These are phyloP conservation scores for Paraescarpia echinospica DNA, from an alignment of 1,140 invertebrate genomes.

Conservation along the genomic window DNA sequence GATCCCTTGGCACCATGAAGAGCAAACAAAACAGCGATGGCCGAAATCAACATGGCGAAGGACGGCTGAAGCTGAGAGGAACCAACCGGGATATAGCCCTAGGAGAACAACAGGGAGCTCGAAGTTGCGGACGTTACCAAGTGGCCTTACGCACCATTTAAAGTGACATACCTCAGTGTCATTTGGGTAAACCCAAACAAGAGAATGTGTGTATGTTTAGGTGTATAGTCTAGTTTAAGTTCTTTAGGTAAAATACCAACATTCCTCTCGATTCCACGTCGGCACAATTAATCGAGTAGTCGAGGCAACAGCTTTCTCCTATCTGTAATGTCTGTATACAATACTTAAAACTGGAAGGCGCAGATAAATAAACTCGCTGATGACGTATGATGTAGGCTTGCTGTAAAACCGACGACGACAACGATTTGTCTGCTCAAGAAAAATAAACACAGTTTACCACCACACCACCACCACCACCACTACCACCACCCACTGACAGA, in stretches of 20 bases:
- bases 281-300: not conserved
- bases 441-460: not conserved
- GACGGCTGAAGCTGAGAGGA: too few species aligned
- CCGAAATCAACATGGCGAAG: too few species aligned
- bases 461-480: not conserved
- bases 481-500: not conserved
- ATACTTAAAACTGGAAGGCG: not conserved
- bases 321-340: not conserved
- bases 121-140: too few species aligned
- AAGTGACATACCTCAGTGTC: too few species aligned
- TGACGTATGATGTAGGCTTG: not conserved
- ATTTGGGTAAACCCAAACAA: too few species aligned
- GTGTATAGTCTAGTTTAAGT: not conserved
- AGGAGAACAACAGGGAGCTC: too few species aligned
- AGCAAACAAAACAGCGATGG: too few species aligned
- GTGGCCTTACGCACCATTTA: too few species aligned
- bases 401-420: not conserved
- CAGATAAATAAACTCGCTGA: not conserved
- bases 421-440: not conserved
- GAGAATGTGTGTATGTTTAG: too few species aligned
- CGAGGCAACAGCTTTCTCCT: not conserved
- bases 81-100: too few species aligned
- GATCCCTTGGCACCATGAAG: too few species aligned
- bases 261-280: not conserved
- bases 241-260: not conserved